phyloP scores from a whole-genome alignment of 1,140 invertebrate species.

The Mesaphorura yosii region DNA sequence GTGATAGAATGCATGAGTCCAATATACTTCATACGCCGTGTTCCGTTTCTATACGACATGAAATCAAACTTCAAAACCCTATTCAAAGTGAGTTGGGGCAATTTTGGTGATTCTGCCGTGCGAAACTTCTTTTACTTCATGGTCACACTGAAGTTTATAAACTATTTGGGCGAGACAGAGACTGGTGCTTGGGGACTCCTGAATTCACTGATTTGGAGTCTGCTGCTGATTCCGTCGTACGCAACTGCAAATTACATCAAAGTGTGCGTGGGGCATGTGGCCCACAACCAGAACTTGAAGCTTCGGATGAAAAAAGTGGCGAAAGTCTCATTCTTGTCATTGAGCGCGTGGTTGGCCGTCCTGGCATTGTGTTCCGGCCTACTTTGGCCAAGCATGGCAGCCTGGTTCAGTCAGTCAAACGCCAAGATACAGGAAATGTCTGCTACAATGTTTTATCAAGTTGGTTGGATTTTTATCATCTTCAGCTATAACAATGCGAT shows the following conservation, averaged over 20 bases:
- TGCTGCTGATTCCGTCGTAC: conserved; percentile 13
- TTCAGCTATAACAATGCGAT: conserved; percentile 25
- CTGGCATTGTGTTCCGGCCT: not conserved
- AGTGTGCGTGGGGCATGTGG: conserved; percentile 15
- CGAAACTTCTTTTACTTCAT: conserved; percentile 28
- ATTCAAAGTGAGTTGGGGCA: conserved; percentile 21
- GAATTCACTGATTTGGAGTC: conserved; percentile 23
- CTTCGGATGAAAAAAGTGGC: conserved; percentile 4
- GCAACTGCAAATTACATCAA: conserved; percentile 22
- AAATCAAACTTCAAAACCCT: conserved; percentile 6
- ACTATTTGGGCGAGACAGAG: conserved; percentile 18
- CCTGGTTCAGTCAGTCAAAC: conserved; percentile 17
- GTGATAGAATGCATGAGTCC: conserved; percentile 16
- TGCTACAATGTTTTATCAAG: conserved; percentile 11
- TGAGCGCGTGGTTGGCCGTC: conserved; percentile 15
- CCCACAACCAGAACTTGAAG: conserved; percentile 2
- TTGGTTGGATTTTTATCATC: conserved; percentile 21
- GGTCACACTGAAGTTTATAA: conserved; percentile 26
- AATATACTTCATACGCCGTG: conserved; percentile 5
- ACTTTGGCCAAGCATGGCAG: conserved; percentile 16
- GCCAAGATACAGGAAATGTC: conserved; percentile 16
- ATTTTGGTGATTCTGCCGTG: conserved; percentile 23
- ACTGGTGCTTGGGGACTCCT: conserved; percentile 22
- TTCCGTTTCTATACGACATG: conserved; percentile 5
- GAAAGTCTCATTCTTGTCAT: conserved; percentile 1